A percentile compares a stretch with the other conserved stretches of the same genome.
phyloP scores from a whole-genome alignment of 2,113 vertebrate genomes.

The Gasterosteus aculeatus region DNA sequence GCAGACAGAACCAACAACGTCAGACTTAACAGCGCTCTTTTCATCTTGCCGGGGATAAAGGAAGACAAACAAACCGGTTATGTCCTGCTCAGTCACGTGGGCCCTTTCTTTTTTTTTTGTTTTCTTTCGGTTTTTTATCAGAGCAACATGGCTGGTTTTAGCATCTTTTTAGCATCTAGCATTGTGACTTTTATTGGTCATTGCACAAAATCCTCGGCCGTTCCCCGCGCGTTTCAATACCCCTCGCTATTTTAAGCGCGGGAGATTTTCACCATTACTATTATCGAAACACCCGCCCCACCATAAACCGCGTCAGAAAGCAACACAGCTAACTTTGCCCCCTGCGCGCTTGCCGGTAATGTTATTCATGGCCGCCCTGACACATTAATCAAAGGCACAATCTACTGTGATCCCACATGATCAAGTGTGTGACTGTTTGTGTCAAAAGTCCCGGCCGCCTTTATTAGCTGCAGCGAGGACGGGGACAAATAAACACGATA shows the following conservation, averaged over 20 bases:
- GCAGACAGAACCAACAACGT: constrained; percentile 61
- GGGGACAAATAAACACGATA: constrained; percentile 39
- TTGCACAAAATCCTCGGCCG: neutral
- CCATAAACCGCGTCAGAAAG: neutral
- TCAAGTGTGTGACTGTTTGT: constrained; percentile 27
- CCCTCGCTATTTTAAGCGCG: no score
- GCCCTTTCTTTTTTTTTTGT: constrained; percentile 1
- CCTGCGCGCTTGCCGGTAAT: constrained; percentile 9
- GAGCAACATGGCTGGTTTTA: constrained; percentile 2
- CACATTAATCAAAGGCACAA: constrained; percentile 59
- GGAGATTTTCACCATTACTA: neutral
- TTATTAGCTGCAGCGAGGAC: constrained; percentile 23
- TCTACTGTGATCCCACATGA: constrained; percentile 46
- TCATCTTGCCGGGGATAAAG: constrained; percentile 56
- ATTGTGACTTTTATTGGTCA: constrained; percentile 12
- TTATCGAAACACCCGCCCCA: neutral
- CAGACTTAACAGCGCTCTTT: constrained; percentile 59
- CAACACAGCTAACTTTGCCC: constrained; percentile 7
- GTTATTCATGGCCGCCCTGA: constrained; percentile 50
- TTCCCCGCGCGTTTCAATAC: neutral
- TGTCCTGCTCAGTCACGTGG: constrained; percentile 32
- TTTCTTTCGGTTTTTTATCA: neutral
- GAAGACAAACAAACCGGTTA: constrained; percentile 64
- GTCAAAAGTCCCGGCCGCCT: constrained; percentile 40
- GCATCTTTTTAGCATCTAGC: neutral